Evolutionary conservation across 2,888 invertebrate species (phyloP).

Genomic region (Dicyrtomina minuta): DNA sequence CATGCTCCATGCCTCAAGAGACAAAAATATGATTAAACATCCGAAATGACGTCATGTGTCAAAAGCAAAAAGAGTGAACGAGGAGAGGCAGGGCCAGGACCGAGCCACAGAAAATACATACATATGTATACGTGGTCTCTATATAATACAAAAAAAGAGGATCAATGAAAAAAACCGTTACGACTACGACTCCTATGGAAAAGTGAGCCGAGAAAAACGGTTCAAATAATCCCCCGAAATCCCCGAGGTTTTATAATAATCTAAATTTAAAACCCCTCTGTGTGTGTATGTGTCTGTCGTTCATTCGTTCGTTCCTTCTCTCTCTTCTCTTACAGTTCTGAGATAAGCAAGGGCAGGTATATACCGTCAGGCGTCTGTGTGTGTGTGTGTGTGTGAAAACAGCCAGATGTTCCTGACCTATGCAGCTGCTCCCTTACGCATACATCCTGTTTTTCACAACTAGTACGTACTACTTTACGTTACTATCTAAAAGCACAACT

Average conservation of each 20-base stretch:
- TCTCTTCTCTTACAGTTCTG: constrained; percentile 15
- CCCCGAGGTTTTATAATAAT: constrained; percentile 37
- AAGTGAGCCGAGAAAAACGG: constrained; percentile 28
- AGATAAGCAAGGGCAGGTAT: constrained; percentile 37
- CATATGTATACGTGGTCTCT: too few relatives aligned
- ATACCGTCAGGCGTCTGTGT: constrained; percentile 33
- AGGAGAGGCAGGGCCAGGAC: constrained; percentile 3
- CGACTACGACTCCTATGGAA: constrained; percentile 15
- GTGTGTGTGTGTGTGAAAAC: constrained; percentile 31
- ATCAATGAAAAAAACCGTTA: constrained; percentile 32
- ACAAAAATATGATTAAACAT: constrained; percentile 32
- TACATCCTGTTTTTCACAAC: constrained; percentile 36
- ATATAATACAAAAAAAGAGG: constrained; percentile 24
- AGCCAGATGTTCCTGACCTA: constrained; percentile 48
- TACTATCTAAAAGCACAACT: constrained; percentile 21
- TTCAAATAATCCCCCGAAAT: constrained; percentile 35
- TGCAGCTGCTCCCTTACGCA: constrained; percentile 41
- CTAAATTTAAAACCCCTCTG: constrained; percentile 36
- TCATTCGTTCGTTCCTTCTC: constrained; percentile 13
- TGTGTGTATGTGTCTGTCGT: constrained; percentile 20
- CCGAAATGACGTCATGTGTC: constrained; percentile 34
- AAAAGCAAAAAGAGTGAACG: constrained; percentile 14
- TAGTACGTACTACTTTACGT: constrained; percentile 12
- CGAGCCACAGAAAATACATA: constrained; percentile 12
- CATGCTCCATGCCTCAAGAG: constrained; percentile 24